These are phyloP conservation scores for Chionis minor DNA, from an alignment of 2,113 vertebrate species.

Conservation along the genomic window DNA sequence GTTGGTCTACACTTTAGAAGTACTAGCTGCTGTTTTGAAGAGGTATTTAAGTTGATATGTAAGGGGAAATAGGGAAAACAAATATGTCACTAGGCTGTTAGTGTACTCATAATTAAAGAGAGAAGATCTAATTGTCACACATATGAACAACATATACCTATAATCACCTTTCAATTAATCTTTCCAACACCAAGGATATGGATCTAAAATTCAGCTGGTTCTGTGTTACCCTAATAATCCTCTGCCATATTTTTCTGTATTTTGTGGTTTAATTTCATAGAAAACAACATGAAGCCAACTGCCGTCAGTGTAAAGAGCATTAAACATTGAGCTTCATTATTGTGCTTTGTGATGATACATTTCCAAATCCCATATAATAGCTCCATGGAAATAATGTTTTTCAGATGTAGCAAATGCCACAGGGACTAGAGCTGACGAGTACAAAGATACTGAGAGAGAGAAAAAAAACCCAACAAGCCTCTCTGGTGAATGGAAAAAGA, in stretches of 20 bases:
- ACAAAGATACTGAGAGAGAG: not conserved
- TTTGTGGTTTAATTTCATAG: not conserved
- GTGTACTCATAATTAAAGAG: not conserved
- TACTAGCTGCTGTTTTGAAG: not conserved
- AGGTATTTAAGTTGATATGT: not conserved
- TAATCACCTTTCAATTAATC: not conserved
- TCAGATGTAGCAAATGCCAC: not conserved
- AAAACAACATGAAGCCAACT: not conserved
- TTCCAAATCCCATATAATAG: not conserved
- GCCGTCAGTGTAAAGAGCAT: not conserved
- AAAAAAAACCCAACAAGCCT: not conserved
- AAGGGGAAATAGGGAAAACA: not conserved
- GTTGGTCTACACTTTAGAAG: accelerated
- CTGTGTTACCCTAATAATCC: not conserved
- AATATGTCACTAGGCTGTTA: not conserved
- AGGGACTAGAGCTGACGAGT: not conserved
- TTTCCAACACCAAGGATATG: not conserved
- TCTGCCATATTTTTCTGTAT: not conserved
- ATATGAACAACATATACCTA: not conserved
- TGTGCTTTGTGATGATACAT: not conserved
- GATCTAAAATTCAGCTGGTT: not conserved
- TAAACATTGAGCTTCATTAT: not conserved
- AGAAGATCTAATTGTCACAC: not conserved
- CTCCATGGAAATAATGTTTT: not conserved
- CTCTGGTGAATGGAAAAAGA: not conserved